Evolutionary conservation across 2,797 vertebrate genomes (phyloP).

Genomic region (Lithobates sylvaticus): DNA sequence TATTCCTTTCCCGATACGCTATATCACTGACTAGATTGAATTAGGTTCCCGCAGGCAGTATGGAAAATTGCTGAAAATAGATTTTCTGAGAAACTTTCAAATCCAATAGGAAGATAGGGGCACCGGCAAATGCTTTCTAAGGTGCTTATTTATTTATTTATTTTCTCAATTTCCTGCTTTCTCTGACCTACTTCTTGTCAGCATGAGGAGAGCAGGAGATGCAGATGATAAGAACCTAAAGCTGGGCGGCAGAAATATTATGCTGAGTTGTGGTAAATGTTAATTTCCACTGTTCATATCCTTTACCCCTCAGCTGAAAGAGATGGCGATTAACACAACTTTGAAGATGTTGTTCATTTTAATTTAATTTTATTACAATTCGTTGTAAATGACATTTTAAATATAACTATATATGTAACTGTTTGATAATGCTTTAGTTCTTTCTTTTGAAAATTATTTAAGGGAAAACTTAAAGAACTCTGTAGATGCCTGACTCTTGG

Average conservation of each 20-base stretch:
- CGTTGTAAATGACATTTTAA: too few species aligned
- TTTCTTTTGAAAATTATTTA: too few species aligned
- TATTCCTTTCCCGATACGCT: constrained; percentile 3
- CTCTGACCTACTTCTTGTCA: constrained; percentile 43
- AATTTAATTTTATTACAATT: too few species aligned
- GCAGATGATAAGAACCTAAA: constrained; percentile 7
- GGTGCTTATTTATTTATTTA: constrained; percentile 48
- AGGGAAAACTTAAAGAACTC: too few species aligned
- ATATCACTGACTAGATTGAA: constrained; percentile 26
- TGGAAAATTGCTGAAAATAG: constrained; percentile 85
- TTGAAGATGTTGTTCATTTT: too few species aligned
- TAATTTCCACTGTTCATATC: constrained; percentile 17
- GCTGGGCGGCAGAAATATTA: constrained; percentile 21
- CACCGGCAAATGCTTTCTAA: constrained; percentile 21
- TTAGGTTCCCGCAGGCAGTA: constrained; percentile 75
- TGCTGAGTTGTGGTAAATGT: constrained; percentile 36
- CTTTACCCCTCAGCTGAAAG: neutral
- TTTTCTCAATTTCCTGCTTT: constrained; percentile 34
- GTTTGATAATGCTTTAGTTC: too few species aligned
- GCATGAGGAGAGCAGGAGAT: constrained; percentile 20
- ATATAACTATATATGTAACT: too few species aligned
- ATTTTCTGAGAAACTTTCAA: constrained; percentile 72
- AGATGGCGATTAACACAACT: neutral
- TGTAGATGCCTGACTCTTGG: too few species aligned
- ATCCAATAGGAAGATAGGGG: constrained; percentile 30